These are phyloP conservation scores for Crossocerus cetratus DNA, from an alignment of 2,888 invertebrate species.

Conservation along the genomic window DNA sequence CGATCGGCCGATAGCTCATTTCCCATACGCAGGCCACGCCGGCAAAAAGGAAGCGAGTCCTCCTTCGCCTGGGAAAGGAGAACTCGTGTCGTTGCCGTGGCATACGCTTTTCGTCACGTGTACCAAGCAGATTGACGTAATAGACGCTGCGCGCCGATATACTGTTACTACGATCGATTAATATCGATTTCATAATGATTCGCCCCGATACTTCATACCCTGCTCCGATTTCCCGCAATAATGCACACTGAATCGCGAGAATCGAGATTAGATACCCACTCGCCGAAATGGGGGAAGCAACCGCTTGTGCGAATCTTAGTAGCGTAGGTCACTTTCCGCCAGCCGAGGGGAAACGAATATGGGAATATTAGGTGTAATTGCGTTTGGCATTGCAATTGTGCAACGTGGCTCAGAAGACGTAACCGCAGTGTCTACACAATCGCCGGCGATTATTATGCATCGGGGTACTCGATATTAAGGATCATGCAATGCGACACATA, in stretches of 20 bases:
- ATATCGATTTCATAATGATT: background rate
- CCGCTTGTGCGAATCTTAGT: no score
- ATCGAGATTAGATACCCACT: background rate
- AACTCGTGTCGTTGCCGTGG: no score
- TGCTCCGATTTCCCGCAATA: background rate
- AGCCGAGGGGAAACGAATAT: background rate
- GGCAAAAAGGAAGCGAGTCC: no score
- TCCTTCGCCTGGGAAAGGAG: no score
- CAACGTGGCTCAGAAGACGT: background rate
- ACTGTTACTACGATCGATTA: background rate
- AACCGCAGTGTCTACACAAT: background rate
- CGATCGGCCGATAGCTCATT: background rate
- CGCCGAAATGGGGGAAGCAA: no score
- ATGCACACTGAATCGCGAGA: background rate
- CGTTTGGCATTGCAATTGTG: background rate
- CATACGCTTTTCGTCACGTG: background rate
- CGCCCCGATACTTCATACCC: background rate
- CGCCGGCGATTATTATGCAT: background rate
- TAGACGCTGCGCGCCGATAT: background rate
- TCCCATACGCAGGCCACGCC: background rate
- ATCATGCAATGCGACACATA: background rate
- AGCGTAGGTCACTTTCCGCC: no score
- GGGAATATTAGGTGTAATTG: background rate
- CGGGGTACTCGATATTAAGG: constrained; percentile 2
- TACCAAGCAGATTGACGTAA: background rate